Percentiles rank a stretch among this genome's conserved stretches.
Evolutionary conservation across 92 coral and sea anemone species (phyloP).

Genomic region (Montipora capitata): DNA sequence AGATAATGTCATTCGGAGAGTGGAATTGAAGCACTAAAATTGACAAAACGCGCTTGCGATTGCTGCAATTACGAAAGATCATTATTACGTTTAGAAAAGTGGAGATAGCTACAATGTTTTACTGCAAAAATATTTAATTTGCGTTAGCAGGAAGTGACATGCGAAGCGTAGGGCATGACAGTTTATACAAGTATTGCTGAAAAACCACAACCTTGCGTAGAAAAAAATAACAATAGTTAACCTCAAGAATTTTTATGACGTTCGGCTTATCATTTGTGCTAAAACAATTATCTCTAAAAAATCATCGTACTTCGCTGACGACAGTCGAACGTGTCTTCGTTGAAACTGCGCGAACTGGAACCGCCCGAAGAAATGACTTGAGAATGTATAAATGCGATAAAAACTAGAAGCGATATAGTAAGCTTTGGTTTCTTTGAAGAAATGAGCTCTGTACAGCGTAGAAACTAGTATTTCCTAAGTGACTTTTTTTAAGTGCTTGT

Average conservation of each 20-base stretch:
- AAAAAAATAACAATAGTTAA: slow-evolving; percentile 35
- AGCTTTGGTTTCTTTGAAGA: neutral
- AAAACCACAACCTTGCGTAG: slow-evolving; percentile 47
- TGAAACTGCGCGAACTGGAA: too few relatives aligned
- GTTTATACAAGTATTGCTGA: slow-evolving; percentile 45
- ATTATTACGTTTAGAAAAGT: neutral
- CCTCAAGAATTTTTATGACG: slow-evolving; percentile 57
- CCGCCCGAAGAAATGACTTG: neutral
- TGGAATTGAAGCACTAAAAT: neutral
- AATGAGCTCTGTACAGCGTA: too few relatives aligned
- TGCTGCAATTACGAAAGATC: neutral
- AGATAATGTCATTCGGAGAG: neutral
- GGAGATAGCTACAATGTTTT: neutral
- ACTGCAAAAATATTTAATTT: slow-evolving; percentile 19
- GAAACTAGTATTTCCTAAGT: neutral
- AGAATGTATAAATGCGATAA: neutral
- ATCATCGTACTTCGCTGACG: too few relatives aligned
- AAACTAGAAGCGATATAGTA: neutral
- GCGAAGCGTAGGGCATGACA: slow-evolving; percentile 27
- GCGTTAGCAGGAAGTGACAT: slow-evolving; percentile 33
- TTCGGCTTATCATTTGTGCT: neutral
- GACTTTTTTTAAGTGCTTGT: neutral
- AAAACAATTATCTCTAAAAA: too few relatives aligned
- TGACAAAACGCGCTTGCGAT: neutral
- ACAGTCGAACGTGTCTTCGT: too few relatives aligned